Evolutionary conservation across 2,113 vertebrate genomes (phyloP), one percentile per base, ranked within the genome.

Genomic region (Cebus imitator): DNA sequence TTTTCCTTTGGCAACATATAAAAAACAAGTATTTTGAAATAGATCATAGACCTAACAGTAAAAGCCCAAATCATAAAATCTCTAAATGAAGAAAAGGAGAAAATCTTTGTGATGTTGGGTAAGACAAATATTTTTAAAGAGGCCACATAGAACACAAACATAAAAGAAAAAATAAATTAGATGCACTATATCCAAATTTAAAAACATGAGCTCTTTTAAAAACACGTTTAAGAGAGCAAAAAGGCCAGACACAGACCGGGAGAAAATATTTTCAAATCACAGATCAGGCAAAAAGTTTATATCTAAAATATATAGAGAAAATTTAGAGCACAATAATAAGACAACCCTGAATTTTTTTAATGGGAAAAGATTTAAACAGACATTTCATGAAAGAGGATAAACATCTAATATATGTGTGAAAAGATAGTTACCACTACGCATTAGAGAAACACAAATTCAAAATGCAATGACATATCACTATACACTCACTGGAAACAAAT

Each of bases 151-250:
- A 95, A 21, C 17, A 73, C 37, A 93, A 80, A 86, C 23, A 52
- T n/a, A 87, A 88, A 95, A 58, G 32, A 79, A 89, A 95, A 57
- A 89, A 81, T 18, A 89, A 40, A 91, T 61, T 87, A 68, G 86
- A 66, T 91, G 35, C 89, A 73, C 2, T 83, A 0, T 14, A 79
- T 32, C 12, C 8, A 79, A 88, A 94, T 84, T 2, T 94, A 27
- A 92, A 84, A 95, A 85, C 17, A 75, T 79, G 3, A 32, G 17
- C 27, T 96, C 43, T 57, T 35, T 73, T 3, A 92, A 95, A 94
- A 76, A 57, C 25, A 96, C 55, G 50, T 9, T 76, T 52, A 70
- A 91, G 43, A 84, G 83, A 55, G 5, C n/a, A 68, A 58, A 50
- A 70, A 81, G 2, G 14, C 21, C 10, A 84, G n/a, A 43, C 6